Evolutionary conservation across 2,888 invertebrate species (phyloP).

Genomic region (Microctonus brassicae): DNA sequence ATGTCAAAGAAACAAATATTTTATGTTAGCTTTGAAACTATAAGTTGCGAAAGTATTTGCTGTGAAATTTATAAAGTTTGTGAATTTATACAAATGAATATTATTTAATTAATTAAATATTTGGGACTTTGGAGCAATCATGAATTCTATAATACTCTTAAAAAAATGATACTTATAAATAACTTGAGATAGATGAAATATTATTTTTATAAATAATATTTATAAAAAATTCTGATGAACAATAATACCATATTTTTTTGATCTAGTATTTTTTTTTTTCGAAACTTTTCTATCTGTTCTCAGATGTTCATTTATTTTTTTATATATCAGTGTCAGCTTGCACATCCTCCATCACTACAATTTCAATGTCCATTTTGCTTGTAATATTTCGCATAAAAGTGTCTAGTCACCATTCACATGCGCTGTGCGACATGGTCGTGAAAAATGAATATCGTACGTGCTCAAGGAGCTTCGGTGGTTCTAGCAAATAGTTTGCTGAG

Average conservation of each 20-base stretch:
- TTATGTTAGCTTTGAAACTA: background rate
- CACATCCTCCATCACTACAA: background rate
- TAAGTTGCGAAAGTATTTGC: no score
- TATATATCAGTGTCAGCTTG: background rate
- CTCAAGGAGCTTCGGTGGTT: conserved; percentile 38
- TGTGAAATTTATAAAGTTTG: no score
- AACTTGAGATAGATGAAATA: background rate
- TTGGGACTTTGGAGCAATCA: no score
- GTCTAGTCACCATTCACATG: conserved; percentile 44
- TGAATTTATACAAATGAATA: no score
- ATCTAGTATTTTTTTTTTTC: no score
- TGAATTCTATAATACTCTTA: no score
- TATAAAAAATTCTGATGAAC: no score
- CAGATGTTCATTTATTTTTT: background rate
- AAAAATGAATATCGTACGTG: conserved; percentile 52
- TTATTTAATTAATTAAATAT: no score
- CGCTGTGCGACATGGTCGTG: conserved; percentile 36
- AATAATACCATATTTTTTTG: no score
- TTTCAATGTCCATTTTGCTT: conserved; percentile 11
- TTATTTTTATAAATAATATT: no score
- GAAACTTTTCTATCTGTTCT: no score
- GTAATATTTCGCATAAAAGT: conserved; percentile 47
- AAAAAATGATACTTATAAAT: background rate
- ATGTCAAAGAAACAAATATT: background rate
- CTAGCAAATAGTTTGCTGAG: conserved; percentile 35